phyloP scores from a whole-genome alignment of 2,113 vertebrate species.

The Typhlomys cinereus region DNA sequence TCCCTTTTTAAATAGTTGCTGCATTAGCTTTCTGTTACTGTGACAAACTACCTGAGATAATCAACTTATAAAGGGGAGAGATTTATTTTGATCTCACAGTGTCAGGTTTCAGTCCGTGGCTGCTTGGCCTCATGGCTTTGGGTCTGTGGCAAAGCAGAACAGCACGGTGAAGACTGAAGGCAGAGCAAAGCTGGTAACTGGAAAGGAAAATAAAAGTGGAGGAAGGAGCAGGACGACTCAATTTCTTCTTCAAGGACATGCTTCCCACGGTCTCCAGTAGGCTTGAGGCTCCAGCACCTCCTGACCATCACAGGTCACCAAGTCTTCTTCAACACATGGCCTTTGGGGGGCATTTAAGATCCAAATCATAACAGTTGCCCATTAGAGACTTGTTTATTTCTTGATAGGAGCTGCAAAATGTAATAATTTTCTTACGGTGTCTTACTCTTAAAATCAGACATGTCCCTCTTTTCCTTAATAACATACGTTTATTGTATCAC shows the following conservation, averaged over 20 bases:
- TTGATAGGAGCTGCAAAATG: background rate
- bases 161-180: too few relatives aligned
- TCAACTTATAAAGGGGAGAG: background rate
- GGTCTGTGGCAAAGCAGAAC: background rate
- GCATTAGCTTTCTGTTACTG: background rate
- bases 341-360: conserved; percentile 7
- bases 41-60: background rate
- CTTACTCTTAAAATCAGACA: background rate
- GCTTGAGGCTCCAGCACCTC: background rate
- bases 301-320: background rate
- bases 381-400: background rate
- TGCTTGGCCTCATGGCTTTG: background rate
- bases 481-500: background rate
- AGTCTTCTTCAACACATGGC: background rate
- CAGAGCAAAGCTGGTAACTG: background rate
- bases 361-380: background rate
- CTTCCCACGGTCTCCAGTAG: background rate
- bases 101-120: background rate
- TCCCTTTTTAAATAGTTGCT: background rate
- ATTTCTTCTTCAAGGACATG: background rate
- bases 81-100: background rate
- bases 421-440: too few relatives aligned
- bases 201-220: background rate
- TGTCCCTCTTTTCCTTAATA: background rate
- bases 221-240: background rate